These are phyloP conservation scores for Conistra vaccinii DNA, from an alignment of 2,888 invertebrate species.

Conservation along the genomic window DNA sequence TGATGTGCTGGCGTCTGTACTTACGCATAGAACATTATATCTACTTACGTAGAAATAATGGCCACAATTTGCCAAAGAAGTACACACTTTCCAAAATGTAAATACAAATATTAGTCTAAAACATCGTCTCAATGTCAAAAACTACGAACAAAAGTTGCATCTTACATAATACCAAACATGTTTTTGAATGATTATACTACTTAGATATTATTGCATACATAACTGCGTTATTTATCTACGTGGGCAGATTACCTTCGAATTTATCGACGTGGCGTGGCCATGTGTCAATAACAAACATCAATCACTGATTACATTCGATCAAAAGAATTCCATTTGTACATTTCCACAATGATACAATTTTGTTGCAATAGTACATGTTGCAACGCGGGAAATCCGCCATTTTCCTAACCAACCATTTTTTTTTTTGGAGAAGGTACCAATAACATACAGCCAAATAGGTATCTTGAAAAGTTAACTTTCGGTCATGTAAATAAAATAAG, in stretches of 20 bases:
- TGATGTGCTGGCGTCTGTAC: too few relatives aligned
- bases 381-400: slow-evolving; percentile 34
- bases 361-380: neutral
- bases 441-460: neutral
- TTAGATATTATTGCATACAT: slow-evolving; percentile 8
- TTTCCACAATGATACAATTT: slow-evolving; percentile 37
- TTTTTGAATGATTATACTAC: neutral
- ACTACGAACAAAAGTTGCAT: slow-evolving; percentile 1
- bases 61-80: neutral
- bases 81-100: neutral
- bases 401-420: slow-evolving; percentile 10
- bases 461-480: neutral
- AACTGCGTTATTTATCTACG: slow-evolving; percentile 21
- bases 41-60: neutral
- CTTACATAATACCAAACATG: slow-evolving; percentile 21
- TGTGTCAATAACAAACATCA: slow-evolving; percentile 24
- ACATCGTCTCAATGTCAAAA: neutral
- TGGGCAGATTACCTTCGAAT: slow-evolving; percentile 46
- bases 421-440: neutral
- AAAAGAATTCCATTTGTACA: slow-evolving; percentile 31
- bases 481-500: neutral
- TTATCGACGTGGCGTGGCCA: slow-evolving; percentile 16
- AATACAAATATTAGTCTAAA: neutral
- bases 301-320: slow-evolving; percentile 17
- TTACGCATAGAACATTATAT: neutral